Percentiles rank a stretch among this genome's conserved stretches.
These are phyloP conservation scores for Aphaenogaster ashmeadi DNA, from an alignment of 1,140 invertebrate genomes.

Conservation along the genomic window DNA sequence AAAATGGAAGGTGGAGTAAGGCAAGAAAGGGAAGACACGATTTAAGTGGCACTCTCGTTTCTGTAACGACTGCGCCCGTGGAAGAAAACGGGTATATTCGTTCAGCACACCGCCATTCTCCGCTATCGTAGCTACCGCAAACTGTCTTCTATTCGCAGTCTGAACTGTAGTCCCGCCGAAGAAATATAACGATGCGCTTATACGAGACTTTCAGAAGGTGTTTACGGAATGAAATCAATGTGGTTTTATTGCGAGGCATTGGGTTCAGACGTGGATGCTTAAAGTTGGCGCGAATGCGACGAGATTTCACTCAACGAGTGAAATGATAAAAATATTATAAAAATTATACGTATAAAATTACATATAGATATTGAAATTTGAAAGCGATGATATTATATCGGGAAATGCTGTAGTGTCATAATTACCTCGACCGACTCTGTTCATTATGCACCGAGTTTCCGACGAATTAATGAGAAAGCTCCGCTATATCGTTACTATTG, in stretches of 20 bases:
- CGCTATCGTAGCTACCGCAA: conserved; percentile 42
- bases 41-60: conserved; percentile 58
- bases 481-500: not conserved
- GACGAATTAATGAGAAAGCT: conserved; percentile 30
- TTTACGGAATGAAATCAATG: conserved; percentile 7
- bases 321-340: not conserved
- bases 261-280: not conserved
- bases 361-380: not conserved
- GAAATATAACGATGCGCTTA: conserved; percentile 41
- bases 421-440: conserved; percentile 10
- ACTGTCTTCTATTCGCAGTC: conserved; percentile 28
- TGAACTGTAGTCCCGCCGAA: not conserved
- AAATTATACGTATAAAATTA: not conserved
- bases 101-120: not conserved
- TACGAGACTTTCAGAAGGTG: conserved; percentile 35
- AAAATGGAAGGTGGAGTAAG: conserved; percentile 6
- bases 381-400: not conserved
- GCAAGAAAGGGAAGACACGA: conserved; percentile 46
- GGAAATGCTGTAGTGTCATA: not conserved
- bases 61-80: conserved; percentile 42
- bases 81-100: conserved; percentile 51
- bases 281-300: not conserved
- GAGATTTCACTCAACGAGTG: not conserved
- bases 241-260: conserved; percentile 3
- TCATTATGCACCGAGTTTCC: not conserved